Percentiles rank a stretch among this genome's conserved stretches.
These are phyloP conservation scores for Lasioglossum leucozonium DNA, from an alignment of 2,888 invertebrate species.

Conservation along the genomic window DNA sequence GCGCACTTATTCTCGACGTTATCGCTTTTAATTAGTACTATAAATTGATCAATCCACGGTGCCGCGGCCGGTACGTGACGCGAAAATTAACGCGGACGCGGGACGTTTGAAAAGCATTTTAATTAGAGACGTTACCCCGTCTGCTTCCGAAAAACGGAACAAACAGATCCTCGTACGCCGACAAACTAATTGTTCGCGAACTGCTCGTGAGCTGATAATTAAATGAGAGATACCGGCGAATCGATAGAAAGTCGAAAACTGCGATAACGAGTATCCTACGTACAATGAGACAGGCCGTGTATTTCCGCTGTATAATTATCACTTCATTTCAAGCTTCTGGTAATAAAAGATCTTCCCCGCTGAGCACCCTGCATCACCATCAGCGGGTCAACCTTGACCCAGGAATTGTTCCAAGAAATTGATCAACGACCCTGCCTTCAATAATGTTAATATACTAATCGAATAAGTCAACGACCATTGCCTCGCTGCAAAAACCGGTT, in stretches of 20 bases:
- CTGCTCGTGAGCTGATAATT: conserved; percentile 46
- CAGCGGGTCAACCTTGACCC: neutral
- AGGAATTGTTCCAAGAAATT: neutral
- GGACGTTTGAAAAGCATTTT: conserved; percentile 13
- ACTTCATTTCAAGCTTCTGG: neutral
- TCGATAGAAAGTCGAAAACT: conserved; percentile 27
- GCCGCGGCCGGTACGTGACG: neutral
- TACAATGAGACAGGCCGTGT: neutral
- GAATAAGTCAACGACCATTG: no score
- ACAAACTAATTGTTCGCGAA: conserved; percentile 1
- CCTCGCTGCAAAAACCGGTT: no score
- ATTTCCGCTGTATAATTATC: conserved; percentile 36
- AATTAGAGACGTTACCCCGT: conserved; percentile 7
- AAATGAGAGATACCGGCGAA: conserved; percentile 25
- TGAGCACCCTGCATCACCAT: neutral
- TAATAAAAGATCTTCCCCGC: neutral
- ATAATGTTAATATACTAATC: no score
- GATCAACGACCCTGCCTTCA: no score
- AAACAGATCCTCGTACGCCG: neutral
- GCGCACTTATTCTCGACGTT: neutral
- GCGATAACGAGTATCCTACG: conserved; percentile 18
- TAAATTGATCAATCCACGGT: neutral
- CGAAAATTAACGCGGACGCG: neutral
- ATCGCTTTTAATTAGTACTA: conserved; percentile 10
- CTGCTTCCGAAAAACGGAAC: neutral